These are phyloP conservation scores for Phylloscopus collybita DNA, from an alignment of 2,797 vertebrate species.

Conservation along the genomic window DNA sequence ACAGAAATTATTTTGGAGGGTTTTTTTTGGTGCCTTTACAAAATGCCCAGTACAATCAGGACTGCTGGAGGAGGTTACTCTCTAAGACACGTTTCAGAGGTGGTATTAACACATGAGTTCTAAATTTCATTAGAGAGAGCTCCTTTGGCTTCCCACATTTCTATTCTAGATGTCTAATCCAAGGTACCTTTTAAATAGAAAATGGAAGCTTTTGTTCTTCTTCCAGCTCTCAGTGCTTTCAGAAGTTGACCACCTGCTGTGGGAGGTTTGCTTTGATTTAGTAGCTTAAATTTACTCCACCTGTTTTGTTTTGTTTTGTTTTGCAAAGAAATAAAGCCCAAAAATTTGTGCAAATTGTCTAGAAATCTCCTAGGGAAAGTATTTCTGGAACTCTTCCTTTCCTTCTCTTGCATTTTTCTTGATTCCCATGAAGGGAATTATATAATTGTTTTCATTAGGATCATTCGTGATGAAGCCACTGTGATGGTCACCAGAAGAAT, in stretches of 20 bases:
- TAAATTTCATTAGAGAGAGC: background rate
- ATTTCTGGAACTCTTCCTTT: background rate
- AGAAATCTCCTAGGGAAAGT: background rate
- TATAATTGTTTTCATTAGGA: background rate
- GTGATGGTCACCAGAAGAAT: background rate
- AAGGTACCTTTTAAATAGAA: background rate
- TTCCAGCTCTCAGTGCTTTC: slow-evolving; percentile 28
- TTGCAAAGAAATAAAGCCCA: background rate
- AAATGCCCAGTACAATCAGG: background rate
- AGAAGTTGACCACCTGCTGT: background rate
- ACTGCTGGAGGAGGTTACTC: background rate
- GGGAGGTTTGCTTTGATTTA: slow-evolving; percentile 44
- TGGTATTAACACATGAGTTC: background rate
- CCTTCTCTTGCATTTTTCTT: background rate
- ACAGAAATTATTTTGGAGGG: background rate
- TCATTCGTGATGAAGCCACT: background rate
- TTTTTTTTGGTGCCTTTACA: background rate
- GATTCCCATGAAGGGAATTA: background rate
- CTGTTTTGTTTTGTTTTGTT: background rate
- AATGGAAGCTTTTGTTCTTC: slow-evolving; percentile 20
- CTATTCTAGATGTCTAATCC: background rate
- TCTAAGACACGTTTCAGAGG: background rate
- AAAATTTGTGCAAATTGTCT: background rate
- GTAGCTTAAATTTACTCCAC: slow-evolving; percentile 34
- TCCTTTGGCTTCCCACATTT: background rate